Conservation (phyloP, 2,113 vertebrate species). For the Plecturocebus donacophilus region DNA sequence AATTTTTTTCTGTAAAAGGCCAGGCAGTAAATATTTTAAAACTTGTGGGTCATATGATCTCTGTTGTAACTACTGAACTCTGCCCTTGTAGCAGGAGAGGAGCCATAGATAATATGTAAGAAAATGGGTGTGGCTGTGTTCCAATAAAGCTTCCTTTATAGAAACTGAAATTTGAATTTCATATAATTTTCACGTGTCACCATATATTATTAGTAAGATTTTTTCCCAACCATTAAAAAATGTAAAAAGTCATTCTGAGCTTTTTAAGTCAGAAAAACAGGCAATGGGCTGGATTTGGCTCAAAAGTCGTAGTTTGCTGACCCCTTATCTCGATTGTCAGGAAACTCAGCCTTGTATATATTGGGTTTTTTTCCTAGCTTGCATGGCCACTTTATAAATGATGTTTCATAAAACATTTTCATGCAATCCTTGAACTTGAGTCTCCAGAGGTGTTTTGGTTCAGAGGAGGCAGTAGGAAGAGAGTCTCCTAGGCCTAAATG, state of each 20-base stretch:
- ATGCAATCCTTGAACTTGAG: conserved; percentile 13
- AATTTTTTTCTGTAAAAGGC: neutral
- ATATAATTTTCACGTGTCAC: neutral
- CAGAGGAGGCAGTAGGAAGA: neutral
- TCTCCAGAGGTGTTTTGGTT: conserved; percentile 14
- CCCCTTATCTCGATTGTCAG: neutral
- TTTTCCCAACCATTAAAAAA: neutral
- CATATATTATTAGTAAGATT: neutral
- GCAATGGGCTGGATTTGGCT: neutral
- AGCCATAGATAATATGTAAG: neutral
- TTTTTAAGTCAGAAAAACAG: neutral
- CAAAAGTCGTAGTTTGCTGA: neutral
- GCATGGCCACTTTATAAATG: conserved; percentile 46
- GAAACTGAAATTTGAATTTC: conserved; percentile 41
- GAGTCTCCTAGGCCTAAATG: conserved; percentile 42
- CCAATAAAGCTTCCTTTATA: neutral
- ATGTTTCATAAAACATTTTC: conserved; percentile 52
- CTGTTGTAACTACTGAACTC: neutral
- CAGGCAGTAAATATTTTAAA: neutral
- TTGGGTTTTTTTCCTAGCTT: neutral
- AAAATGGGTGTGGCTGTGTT: neutral
- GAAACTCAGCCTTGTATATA: neutral
- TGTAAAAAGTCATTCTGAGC: neutral
- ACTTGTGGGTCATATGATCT: neutral
- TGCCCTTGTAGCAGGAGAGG: neutral